phyloP scores from a whole-genome alignment of 2,888 invertebrate species.

The Alsophila aescularia region DNA sequence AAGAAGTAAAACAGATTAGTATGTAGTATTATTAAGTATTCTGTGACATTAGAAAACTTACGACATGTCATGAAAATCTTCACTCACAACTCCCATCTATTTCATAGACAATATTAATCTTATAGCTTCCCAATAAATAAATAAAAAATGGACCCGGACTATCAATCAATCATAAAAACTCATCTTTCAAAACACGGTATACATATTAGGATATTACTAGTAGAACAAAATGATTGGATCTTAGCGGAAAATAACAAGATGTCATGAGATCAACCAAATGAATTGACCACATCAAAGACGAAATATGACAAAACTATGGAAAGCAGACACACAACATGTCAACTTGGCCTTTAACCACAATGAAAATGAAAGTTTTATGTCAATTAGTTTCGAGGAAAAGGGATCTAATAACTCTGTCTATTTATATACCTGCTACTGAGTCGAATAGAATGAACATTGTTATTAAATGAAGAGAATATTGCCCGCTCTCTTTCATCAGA shows the following conservation, averaged over 20 bases:
- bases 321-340: constrained; percentile 10
- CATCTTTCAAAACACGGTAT: background rate
- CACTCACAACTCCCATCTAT: too few relatives aligned
- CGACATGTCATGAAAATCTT: too few relatives aligned
- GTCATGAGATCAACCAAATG: background rate
- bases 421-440: constrained; percentile 10
- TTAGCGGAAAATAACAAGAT: background rate
- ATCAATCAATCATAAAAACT: too few relatives aligned
- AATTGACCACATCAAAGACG: constrained; percentile 4
- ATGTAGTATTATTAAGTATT: too few relatives aligned
- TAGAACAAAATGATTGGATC: background rate
- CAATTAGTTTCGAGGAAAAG: constrained; percentile 25
- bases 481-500: background rate
- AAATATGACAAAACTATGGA: background rate
- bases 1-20: too few relatives aligned
- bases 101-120: too few relatives aligned
- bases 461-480: constrained; percentile 1
- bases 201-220: background rate
- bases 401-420: constrained; percentile 1
- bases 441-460: background rate
- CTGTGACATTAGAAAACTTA: too few relatives aligned
- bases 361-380: constrained; percentile 19
- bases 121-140: too few relatives aligned
- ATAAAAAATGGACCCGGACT: too few relatives aligned
- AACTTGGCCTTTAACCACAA: background rate